Evolutionary conservation across 2,888 invertebrate species (phyloP).

Genomic region (Pinctada fucata): DNA sequence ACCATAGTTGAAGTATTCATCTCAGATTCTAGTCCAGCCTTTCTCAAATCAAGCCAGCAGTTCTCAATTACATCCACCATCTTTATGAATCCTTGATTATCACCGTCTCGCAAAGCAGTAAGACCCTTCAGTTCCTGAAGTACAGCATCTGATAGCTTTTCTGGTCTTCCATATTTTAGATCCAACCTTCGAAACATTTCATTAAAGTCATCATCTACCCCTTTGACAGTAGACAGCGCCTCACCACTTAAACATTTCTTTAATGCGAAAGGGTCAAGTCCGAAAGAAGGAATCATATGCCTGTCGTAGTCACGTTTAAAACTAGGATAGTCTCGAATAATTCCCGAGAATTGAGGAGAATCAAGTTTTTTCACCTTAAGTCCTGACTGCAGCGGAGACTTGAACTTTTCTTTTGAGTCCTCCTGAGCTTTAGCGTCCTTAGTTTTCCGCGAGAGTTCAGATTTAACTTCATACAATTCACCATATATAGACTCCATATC

Average conservation of each 20-base stretch:
- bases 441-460: neutral
- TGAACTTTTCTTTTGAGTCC: conserved; percentile 5
- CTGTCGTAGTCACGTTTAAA: conserved; percentile 27
- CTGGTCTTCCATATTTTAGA: conserved; percentile 27
- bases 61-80: conserved; percentile 17
- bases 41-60: conserved; percentile 30
- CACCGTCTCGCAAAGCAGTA: conserved; percentile 11
- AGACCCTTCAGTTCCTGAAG: conserved; percentile 14
- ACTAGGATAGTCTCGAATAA: conserved; percentile 23
- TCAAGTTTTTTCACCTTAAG: conserved; percentile 19
- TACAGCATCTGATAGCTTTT: conserved; percentile 16
- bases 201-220: conserved; percentile 23
- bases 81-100: conserved; percentile 12
- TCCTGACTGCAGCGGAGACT: neutral
- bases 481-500: conserved; percentile 7
- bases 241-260: conserved; percentile 29
- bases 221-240: conserved; percentile 17
- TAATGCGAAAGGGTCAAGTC: conserved; percentile 10
- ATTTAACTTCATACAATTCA: conserved; percentile 11
- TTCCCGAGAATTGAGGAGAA: conserved; percentile 17
- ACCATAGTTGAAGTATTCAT: conserved; percentile 33
- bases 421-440: neutral
- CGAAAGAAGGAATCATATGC: conserved; percentile 17
- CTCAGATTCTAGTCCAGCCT: conserved; percentile 14
- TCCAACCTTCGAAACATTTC: conserved; percentile 28